These are phyloP conservation scores for Sialia sialis DNA, from an alignment of 2,113 vertebrate genomes.

Conservation along the genomic window DNA sequence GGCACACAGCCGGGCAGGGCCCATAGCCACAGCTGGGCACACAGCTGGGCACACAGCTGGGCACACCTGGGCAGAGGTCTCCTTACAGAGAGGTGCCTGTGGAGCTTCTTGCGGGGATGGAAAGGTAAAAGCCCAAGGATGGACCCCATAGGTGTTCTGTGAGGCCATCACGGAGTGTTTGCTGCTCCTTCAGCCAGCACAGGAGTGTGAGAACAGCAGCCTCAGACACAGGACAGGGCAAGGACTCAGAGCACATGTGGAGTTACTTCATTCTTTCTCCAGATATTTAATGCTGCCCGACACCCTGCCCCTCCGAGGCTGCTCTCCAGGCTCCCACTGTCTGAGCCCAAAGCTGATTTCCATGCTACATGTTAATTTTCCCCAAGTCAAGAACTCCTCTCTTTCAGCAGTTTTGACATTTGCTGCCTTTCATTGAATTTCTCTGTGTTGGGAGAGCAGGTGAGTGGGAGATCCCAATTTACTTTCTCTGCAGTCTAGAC, in stretches of 20 bases:
- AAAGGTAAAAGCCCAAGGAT: background rate
- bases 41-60: too few species aligned
- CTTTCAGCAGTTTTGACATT: constrained; percentile 12
- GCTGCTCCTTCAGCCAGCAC: background rate
- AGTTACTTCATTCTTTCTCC: background rate
- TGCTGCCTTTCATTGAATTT: constrained; percentile 47
- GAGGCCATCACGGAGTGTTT: background rate
- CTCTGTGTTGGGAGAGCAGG: constrained; percentile 12
- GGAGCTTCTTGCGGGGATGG: background rate
- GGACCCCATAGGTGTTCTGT: background rate
- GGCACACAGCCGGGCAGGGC: too few species aligned
- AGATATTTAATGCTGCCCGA: background rate
- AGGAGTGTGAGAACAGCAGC: background rate
- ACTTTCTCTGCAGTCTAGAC: constrained; percentile 61
- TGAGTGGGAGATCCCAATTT: constrained; percentile 51
- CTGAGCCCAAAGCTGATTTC: background rate
- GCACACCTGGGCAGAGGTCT: background rate
- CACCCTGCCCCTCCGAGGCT: rapidly evolving
- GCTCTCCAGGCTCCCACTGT: background rate
- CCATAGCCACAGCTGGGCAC: too few species aligned
- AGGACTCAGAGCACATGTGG: background rate
- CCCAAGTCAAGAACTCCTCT: background rate
- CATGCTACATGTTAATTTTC: background rate
- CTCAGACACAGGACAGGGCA: background rate
- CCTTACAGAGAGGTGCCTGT: background rate